Evolutionary conservation across 2,888 invertebrate genomes (phyloP).

Genomic region (Oxycera nigricornis): DNA sequence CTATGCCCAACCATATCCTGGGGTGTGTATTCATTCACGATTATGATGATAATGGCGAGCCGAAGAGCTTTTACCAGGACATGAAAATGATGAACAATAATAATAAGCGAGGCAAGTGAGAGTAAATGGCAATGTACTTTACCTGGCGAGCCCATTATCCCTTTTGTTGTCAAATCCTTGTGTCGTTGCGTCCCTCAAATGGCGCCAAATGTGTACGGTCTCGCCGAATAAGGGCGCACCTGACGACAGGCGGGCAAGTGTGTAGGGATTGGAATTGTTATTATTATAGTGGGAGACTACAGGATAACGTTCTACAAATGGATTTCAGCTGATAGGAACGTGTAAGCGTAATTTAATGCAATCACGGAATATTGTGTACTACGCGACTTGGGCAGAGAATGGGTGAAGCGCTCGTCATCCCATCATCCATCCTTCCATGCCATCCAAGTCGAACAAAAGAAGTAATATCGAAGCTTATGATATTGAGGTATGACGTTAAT

Average conservation of each 20-base stretch:
- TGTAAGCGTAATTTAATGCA: conserved; percentile 15
- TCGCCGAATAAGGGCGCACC: neutral
- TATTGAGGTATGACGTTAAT: neutral
- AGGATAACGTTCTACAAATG: conserved; percentile 18
- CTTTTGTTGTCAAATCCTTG: conserved; percentile 35
- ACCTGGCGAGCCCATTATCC: conserved; percentile 31
- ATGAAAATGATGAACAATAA: conserved; percentile 32
- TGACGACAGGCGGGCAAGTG: neutral
- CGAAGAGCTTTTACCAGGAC: conserved; percentile 32
- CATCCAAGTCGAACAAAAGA: conserved; percentile 6
- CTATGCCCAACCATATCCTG: neutral
- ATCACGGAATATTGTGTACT: neutral
- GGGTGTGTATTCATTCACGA: conserved; percentile 14
- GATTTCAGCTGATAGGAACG: neutral
- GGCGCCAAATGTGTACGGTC: conserved; percentile 4
- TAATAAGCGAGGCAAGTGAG: conserved; percentile 30
- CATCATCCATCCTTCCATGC: too few species aligned
- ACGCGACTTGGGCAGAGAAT: neutral
- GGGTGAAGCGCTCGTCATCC: neutral
- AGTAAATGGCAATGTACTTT: conserved; percentile 36
- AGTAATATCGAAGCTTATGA: conserved; percentile 1
- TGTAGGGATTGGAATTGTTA: neutral
- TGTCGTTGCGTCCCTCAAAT: neutral
- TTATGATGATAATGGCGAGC: conserved; percentile 31
- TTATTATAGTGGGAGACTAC: conserved; percentile 10